A percentile compares a stretch with the other conserved stretches of the same genome.
phyloP scores from a whole-genome alignment of 1,140 invertebrate genomes.

The Atta texana region DNA sequence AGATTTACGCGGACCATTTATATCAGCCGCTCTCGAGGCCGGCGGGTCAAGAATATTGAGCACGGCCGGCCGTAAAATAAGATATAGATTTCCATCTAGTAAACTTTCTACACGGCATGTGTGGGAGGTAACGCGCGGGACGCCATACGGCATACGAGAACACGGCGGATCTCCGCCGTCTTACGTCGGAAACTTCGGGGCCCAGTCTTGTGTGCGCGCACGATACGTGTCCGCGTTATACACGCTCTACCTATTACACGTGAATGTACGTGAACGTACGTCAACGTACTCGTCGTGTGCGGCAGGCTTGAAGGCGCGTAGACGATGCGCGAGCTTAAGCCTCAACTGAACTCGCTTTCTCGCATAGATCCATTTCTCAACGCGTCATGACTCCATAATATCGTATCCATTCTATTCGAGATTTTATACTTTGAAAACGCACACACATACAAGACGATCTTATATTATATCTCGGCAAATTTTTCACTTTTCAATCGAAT shows the following conservation, averaged over 20 bases:
- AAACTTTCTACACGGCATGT: constrained; percentile 82
- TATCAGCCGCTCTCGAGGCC: constrained; percentile 72
- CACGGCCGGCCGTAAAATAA: constrained; percentile 81
- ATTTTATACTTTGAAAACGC: background rate
- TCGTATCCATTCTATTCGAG: background rate
- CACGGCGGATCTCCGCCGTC: constrained; percentile 63
- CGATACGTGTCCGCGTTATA: constrained; percentile 42
- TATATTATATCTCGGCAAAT: background rate
- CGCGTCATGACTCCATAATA: background rate
- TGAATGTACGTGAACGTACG: background rate
- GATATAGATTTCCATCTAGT: constrained; percentile 85
- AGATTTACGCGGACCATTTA: constrained; percentile 78
- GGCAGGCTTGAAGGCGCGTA: constrained; percentile 51
- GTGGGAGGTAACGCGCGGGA: constrained; percentile 78
- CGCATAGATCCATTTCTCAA: background rate
- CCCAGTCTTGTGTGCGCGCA: constrained; percentile 60
- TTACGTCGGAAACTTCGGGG: constrained; percentile 72
- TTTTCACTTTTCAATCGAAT: constrained; percentile 33
- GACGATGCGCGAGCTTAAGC: constrained; percentile 36
- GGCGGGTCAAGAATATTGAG: constrained; percentile 79
- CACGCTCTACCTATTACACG: background rate
- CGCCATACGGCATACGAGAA: constrained; percentile 81
- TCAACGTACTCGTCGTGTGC: background rate
- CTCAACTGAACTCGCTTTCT: constrained; percentile 20
- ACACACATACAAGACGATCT: background rate